Base-by-base conservation (phyloP, 2,888 invertebrate genomes). In the Chrysotoxum bicinctum region DNA sequence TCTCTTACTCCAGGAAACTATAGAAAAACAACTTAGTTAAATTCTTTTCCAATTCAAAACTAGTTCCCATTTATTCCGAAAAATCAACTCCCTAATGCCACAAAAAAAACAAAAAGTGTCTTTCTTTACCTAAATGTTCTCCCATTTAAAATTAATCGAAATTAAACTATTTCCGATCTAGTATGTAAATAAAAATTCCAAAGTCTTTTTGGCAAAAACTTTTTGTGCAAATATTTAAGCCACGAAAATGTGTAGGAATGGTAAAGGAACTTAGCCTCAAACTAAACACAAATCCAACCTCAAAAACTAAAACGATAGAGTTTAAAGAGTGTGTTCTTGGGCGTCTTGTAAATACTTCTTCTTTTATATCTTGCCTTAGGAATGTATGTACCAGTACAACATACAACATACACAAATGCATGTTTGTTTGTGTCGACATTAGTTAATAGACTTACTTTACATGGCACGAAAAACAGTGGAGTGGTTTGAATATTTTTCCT, bases 211-310 rank as follows among this genome's bases (percentile, higher is more conserved):
- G 40, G 40, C 40, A 16, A 40, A 40, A n/a, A 16, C 40, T 40
- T 40, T 6, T 43, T 1, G 16, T 8, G 16, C 43, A 43, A 43
- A 43, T 9, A 43, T 16, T 16, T 1, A 43, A 43, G 16, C 43
- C 43, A 43, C 43, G 16, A 16, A 16, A 19, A 32, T 32, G 32
- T 16, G 54, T 56, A 16, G 1, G 26, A 26, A n/a, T n/a, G n/a
- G n/a, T n/a, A n/a, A n/a, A n/a, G 12, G 14, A 68, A 72, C 72
- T 60, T 66, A 62, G 30, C 68, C 69, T 30, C 64, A 48, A 64
- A 32, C 64, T 48, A 14, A 64, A 48, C 64, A 45, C 45, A 62
- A 80, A 74, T 62, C 69, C 74, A 80, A 77, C 82, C 77, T 66
- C 81, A 81, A 66, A 72, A 72, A 66, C 66, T 16, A 19, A 72